phyloP scores from a whole-genome alignment of 2,113 vertebrate genomes.

The Diadophis punctatus region DNA sequence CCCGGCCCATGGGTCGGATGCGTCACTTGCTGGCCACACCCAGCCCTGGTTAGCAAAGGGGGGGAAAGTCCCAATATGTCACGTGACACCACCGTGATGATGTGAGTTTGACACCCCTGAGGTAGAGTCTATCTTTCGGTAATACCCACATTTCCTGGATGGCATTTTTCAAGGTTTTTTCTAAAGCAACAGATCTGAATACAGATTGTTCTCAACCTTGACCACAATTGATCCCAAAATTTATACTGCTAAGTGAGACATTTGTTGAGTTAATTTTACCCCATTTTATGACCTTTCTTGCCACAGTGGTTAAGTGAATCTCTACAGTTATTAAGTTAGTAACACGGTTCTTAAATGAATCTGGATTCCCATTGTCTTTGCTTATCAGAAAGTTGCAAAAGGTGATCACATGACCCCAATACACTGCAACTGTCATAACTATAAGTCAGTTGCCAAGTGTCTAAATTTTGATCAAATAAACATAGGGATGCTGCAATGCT shows the following conservation, averaged over 20 bases:
- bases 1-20: no score
- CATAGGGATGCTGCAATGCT: background rate
- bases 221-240: background rate
- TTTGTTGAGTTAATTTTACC: background rate
- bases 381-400: background rate
- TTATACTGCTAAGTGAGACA: background rate
- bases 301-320: background rate
- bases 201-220: background rate
- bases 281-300: background rate
- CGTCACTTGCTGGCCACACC: no score
- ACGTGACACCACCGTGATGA: no score
- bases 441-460: background rate
- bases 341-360: background rate
- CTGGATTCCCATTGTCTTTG: background rate
- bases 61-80: no score
- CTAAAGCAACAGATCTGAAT: constrained; percentile 45
- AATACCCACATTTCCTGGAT: constrained; percentile 57
- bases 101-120: background rate
- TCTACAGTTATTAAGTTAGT: background rate
- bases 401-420: background rate
- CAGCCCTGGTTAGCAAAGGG: no score
- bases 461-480: background rate
- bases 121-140: constrained; percentile 63
- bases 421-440: background rate
- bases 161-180: constrained; percentile 47